phyloP scores from a whole-genome alignment of 2,113 vertebrate genomes.

The Pseudonaja textilis region DNA sequence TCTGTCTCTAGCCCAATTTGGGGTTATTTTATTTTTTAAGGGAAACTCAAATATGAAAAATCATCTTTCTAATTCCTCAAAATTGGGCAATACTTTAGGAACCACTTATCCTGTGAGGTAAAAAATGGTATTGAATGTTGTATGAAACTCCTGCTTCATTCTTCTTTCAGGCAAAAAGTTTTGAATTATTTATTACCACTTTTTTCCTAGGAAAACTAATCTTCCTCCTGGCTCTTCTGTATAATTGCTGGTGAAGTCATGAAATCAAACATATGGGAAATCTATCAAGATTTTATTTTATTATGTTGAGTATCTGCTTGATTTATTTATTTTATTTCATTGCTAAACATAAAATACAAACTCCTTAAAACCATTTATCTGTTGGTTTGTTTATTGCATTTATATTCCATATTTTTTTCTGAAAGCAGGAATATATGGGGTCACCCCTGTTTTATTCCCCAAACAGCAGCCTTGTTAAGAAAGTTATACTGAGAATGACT shows the following conservation, averaged over 20 bases:
- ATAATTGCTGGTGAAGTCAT: background rate
- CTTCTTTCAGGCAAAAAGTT: background rate
- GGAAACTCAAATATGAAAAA: background rate
- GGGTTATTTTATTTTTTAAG: background rate
- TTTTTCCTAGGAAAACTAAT: slow-evolving; percentile 1
- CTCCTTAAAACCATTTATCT: background rate
- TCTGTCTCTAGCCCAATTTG: background rate
- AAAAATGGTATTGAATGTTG: background rate
- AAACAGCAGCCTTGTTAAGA: background rate
- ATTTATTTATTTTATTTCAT: background rate
- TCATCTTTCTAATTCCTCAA: background rate
- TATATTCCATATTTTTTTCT: background rate
- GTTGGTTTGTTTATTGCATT: background rate
- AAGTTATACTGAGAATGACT: background rate
- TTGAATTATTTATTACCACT: background rate
- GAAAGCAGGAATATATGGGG: background rate
- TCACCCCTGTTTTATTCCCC: background rate
- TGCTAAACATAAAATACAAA: background rate
- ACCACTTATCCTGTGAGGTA: background rate
- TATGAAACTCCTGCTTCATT: background rate
- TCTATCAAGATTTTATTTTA: background rate
- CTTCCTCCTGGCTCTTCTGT: background rate
- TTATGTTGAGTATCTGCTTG: background rate
- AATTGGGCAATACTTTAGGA: background rate
- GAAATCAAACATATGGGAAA: background rate